phyloP scores from a whole-genome alignment of 1,140 invertebrate genomes.

The Onthophagus taurus region DNA sequence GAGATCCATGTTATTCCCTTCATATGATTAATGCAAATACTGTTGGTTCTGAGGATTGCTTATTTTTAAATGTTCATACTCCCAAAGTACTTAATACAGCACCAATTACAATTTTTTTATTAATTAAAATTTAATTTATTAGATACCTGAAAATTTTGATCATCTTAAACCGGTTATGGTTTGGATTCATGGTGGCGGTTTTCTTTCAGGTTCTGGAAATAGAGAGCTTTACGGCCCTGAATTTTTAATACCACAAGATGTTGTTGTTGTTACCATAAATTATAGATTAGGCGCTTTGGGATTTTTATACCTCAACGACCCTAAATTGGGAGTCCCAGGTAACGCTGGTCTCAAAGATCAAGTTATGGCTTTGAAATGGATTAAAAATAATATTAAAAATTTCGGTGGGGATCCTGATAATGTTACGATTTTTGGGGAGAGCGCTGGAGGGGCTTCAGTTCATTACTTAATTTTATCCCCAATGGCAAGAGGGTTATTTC shows the following conservation, averaged over 20 bases:
- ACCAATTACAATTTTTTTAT: conserved; percentile 1
- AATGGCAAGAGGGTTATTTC: conserved; percentile 35
- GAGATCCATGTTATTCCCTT: conserved; percentile 17
- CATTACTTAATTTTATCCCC: conserved; percentile 24
- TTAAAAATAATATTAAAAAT: conserved; percentile 42
- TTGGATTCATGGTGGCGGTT: conserved; percentile 58
- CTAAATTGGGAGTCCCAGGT: conserved; percentile 40
- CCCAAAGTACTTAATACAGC: conserved; percentile 31
- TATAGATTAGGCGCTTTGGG: conserved; percentile 43
- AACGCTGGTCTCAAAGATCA: conserved; percentile 58
- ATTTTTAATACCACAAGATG: conserved; percentile 50
- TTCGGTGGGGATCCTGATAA: conserved; percentile 43
- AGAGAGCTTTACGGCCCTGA: conserved; percentile 46
- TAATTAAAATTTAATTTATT: background rate
- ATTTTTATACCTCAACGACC: conserved; percentile 33
- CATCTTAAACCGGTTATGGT: conserved; percentile 49
- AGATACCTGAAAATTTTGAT: background rate
- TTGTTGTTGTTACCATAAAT: conserved; percentile 42
- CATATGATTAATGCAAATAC: background rate
- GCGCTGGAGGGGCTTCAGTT: conserved; percentile 39
- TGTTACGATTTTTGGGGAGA: conserved; percentile 42
- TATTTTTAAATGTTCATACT: conserved; percentile 62
- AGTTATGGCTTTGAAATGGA: conserved; percentile 47
- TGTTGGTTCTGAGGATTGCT: conserved; percentile 56
- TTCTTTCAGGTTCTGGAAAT: conserved; percentile 46